Evolutionary conservation across 2,113 vertebrate genomes (phyloP).

Genomic region (Gopherus flavomarginatus): DNA sequence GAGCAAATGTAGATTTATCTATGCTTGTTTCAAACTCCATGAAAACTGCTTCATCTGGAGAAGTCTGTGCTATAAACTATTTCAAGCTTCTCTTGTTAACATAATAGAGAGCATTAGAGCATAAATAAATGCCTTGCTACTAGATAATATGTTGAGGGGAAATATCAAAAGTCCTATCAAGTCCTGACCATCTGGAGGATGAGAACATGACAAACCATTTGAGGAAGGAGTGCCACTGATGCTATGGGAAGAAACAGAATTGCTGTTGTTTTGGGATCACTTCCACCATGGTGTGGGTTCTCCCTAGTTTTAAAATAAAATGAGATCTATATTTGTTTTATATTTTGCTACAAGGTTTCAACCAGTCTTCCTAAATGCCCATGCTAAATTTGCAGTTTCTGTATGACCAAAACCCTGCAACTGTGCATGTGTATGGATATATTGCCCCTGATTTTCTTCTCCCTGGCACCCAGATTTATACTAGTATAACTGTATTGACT

Average conservation of each 20-base stretch:
- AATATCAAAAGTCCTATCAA: not conserved
- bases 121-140: not conserved
- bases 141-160: not conserved
- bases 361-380: not conserved
- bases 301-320: not conserved
- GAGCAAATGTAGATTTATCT: not conserved
- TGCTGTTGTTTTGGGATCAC: not conserved
- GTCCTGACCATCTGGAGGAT: not conserved
- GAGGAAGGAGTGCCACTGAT: not conserved
- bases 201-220: not conserved
- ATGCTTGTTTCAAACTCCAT: not conserved
- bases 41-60: not conserved
- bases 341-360: not conserved
- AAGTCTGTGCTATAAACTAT: not conserved
- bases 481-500: not conserved
- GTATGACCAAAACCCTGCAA: not conserved
- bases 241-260: not conserved
- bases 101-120: not conserved
- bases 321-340: not conserved
- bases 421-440: not conserved
- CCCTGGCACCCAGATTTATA: not conserved
- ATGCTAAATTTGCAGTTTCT: not conserved
- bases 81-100: not conserved
- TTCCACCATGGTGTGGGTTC: not conserved
- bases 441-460: not conserved